These are phyloP conservation scores for Ictalurus punctatus DNA, from an alignment of 2,113 vertebrate species.

Conservation along the genomic window DNA sequence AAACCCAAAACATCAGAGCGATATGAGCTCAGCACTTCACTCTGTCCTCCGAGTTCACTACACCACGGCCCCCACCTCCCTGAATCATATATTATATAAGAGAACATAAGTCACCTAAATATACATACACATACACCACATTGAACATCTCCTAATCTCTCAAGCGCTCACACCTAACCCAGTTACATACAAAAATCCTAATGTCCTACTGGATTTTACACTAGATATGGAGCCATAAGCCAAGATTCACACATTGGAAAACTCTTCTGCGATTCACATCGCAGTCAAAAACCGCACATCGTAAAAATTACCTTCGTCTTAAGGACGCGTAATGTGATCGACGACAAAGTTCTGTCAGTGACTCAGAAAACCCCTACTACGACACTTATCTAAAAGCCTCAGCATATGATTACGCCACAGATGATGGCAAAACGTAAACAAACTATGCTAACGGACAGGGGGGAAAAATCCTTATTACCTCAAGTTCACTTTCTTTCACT, in stretches of 20 bases:
- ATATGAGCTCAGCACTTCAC: conserved; percentile 62
- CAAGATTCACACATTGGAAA: neutral
- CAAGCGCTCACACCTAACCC: neutral
- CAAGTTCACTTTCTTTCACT: neutral
- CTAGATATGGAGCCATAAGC: neutral
- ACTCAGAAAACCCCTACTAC: neutral
- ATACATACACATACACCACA: conserved; percentile 22
- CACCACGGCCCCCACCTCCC: conserved; percentile 37
- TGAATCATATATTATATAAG: conserved; percentile 59
- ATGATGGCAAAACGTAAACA: neutral
- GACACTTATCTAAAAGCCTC: neutral
- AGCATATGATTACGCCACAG: neutral
- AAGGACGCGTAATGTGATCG: neutral
- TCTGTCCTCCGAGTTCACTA: conserved; percentile 50
- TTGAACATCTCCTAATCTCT: neutral
- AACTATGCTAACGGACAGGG: neutral
- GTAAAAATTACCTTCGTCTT: neutral
- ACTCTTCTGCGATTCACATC: neutral
- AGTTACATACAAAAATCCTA: neutral
- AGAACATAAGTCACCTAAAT: conserved; percentile 28
- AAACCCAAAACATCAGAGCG: conserved; percentile 22
- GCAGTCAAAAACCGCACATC: neutral
- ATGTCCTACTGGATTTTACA: neutral
- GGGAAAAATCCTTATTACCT: neutral
- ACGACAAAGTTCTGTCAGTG: neutral